Evolutionary conservation across 2,888 invertebrate species (phyloP).

Genomic region (Pyrrhosoma nymphula): DNA sequence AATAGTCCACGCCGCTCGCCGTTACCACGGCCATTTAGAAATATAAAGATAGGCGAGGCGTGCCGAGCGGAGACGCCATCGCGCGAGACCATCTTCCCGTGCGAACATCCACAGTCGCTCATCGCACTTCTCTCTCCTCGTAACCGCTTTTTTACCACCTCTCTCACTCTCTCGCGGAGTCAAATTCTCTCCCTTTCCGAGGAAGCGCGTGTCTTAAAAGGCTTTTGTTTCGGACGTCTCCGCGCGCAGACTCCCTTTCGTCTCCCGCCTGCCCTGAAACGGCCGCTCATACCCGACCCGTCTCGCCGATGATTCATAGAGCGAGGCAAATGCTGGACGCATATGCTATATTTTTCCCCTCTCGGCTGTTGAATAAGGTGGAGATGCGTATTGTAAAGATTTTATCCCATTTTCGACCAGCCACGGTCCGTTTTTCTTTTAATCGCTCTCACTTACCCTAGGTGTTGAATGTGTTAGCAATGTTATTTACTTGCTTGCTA

Average conservation of each 20-base stretch:
- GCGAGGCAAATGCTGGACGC: neutral
- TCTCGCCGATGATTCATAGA: neutral
- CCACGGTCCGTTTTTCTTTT: neutral
- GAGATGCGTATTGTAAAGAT: neutral
- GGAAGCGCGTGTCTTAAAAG: conserved; percentile 23
- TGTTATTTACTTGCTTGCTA: too few species aligned
- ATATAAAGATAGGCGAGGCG: conserved; percentile 14
- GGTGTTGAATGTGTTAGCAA: too few species aligned
- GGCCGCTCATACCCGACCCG: neutral
- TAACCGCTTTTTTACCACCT: neutral
- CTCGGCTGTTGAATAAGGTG: neutral
- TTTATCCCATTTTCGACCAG: neutral
- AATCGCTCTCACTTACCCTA: neutral
- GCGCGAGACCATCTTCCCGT: neutral
- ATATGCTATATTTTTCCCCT: neutral
- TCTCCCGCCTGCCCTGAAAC: neutral
- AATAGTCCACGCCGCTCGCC: neutral
- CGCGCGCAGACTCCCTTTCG: neutral
- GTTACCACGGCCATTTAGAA: neutral
- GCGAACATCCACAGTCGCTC: neutral
- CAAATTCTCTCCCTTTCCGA: neutral
- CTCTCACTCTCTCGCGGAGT: neutral
- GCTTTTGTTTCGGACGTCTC: conserved; percentile 1
- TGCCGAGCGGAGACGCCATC: neutral
- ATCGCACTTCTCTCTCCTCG: neutral